These are phyloP conservation scores for Dasypus novemcinctus DNA, from an alignment of 2,113 vertebrate genomes.

Conservation along the genomic window DNA sequence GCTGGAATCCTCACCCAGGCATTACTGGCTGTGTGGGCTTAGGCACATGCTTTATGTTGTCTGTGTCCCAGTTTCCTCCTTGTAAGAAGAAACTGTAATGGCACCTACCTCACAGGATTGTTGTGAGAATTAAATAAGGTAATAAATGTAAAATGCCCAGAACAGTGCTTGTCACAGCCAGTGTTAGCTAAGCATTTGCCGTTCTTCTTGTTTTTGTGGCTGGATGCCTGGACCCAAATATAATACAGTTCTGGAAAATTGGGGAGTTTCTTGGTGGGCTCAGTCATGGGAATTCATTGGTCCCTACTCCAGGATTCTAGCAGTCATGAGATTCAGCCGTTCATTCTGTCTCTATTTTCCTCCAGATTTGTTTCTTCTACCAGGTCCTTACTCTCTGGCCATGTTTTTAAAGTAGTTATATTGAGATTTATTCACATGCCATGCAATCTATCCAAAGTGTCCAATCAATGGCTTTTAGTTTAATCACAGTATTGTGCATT, in stretches of 20 bases:
- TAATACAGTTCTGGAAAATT: background rate
- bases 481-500: too few relatives aligned
- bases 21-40: background rate
- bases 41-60: background rate
- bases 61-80: background rate
- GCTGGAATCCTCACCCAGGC: background rate
- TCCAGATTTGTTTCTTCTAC: background rate
- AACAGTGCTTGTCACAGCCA: background rate
- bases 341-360: background rate
- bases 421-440: too few relatives aligned
- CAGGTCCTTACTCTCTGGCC: too few relatives aligned
- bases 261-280: background rate
- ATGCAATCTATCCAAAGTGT: too few relatives aligned
- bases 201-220: background rate
- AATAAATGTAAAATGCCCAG: background rate
- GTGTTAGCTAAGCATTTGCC: background rate
- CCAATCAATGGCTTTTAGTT: too few relatives aligned
- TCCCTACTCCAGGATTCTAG: background rate
- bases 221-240: background rate
- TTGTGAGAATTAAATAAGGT: background rate
- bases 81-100: background rate
- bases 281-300: background rate
- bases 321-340: background rate
- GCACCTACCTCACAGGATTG: background rate
- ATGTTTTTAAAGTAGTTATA: background rate